Conservation (phyloP, 2,888 invertebrate genomes). For the Digitonthophagus gazella region DNA sequence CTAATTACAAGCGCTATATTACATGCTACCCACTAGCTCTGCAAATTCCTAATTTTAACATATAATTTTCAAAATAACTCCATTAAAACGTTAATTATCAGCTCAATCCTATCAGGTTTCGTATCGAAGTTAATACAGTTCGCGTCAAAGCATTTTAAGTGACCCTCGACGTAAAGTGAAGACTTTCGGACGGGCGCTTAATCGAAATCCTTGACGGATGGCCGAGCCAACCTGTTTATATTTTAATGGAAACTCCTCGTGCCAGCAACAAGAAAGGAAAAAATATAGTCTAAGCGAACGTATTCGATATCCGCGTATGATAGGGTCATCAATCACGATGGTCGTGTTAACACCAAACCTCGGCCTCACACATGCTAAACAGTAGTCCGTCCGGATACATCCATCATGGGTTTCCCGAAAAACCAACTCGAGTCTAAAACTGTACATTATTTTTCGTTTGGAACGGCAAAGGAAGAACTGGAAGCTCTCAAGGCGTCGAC, state of each 20-base stretch:
- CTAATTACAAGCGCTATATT: too few relatives aligned
- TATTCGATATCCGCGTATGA: slow-evolving; percentile 18
- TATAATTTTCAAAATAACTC: neutral
- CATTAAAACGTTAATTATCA: neutral
- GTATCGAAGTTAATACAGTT: neutral
- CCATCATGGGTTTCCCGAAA: slow-evolving; percentile 29
- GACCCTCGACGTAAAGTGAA: slow-evolving; percentile 13
- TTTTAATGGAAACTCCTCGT: slow-evolving; percentile 10
- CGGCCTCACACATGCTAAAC: slow-evolving; percentile 33
- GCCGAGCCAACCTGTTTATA: slow-evolving; percentile 1
- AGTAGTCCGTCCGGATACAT: slow-evolving; percentile 28
- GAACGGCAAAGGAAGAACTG: neutral
- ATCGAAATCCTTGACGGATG: slow-evolving; percentile 8
- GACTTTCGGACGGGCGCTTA: neutral
- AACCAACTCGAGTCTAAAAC: neutral
- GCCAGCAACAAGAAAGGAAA: neutral
- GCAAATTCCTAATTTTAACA: too few relatives aligned
- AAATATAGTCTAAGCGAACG: neutral
- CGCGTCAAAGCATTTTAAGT: neutral
- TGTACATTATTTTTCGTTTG: slow-evolving; percentile 14
- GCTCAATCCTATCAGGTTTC: neutral
- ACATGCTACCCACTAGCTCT: too few relatives aligned
- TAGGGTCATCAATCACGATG: slow-evolving; percentile 31
- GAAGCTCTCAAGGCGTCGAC: neutral
- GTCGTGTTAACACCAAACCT: slow-evolving; percentile 32